Evolutionary conservation across 2,797 vertebrate genomes (phyloP).

Genomic region (Acanthopagrus latus): DNA sequence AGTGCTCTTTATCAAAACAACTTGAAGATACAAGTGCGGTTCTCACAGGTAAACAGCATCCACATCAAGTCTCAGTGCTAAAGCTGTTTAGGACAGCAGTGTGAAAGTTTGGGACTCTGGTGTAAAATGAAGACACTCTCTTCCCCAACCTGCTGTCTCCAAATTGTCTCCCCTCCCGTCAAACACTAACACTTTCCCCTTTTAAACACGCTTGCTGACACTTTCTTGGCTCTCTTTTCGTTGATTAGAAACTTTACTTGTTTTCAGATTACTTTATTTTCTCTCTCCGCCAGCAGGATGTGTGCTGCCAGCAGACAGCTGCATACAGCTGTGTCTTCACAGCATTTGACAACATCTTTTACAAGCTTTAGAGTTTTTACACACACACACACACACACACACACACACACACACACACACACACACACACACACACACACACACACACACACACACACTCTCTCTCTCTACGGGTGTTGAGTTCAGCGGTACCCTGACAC

Average conservation of each 20-base stretch:
- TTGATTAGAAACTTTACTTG: constrained; percentile 23
- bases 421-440: constrained; percentile 35
- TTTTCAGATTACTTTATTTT: constrained; percentile 35
- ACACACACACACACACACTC: constrained; percentile 5
- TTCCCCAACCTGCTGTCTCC: constrained; percentile 1
- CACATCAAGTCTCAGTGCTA: constrained; percentile 19
- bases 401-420: constrained; percentile 23
- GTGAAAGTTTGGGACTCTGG: constrained; percentile 42
- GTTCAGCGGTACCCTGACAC: constrained; percentile 18
- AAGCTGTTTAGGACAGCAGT: constrained; percentile 47
- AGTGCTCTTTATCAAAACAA: constrained; percentile 2
- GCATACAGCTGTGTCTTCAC: constrained; percentile 67
- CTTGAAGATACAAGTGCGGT: background rate
- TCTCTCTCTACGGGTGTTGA: constrained; percentile 12
- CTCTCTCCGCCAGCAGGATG: constrained; percentile 20
- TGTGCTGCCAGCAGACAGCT: constrained; percentile 62
- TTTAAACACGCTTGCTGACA: constrained; percentile 30
- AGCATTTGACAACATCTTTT: constrained; percentile 52
- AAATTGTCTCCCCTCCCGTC: constrained; percentile 14
- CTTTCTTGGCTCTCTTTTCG: constrained; percentile 22
- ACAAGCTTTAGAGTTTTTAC: constrained; percentile 35
- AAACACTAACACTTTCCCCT: constrained; percentile 43
- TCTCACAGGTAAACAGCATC: constrained; percentile 34
- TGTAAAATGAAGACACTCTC: constrained; percentile 37
- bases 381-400: constrained; percentile 27